phyloP scores from a whole-genome alignment of 2,888 invertebrate genomes.

The Podabrus alpinus region DNA sequence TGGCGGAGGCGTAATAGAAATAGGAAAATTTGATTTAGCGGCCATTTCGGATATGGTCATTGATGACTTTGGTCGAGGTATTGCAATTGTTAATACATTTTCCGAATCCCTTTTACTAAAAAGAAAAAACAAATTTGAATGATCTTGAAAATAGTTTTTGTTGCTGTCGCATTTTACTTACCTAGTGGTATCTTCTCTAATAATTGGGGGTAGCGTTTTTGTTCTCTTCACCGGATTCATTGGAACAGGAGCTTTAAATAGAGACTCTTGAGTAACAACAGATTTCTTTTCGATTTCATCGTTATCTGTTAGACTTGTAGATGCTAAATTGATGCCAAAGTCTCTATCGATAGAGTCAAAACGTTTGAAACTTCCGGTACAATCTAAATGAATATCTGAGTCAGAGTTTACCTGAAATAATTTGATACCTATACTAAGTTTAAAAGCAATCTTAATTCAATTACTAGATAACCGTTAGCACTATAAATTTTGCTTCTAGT shows the following conservation, averaged over 20 bases:
- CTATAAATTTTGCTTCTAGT: conserved; percentile 62
- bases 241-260: conserved; percentile 67
- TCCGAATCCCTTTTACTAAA: conserved; percentile 30
- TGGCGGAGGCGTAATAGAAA: conserved; percentile 49
- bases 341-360: conserved; percentile 68
- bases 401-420: conserved; percentile 64
- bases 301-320: conserved; percentile 49
- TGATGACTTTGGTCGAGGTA: conserved; percentile 52
- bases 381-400: conserved; percentile 65
- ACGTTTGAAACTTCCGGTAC: conserved; percentile 67
- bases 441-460: not conserved
- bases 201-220: conserved; percentile 31
- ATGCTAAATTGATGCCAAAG: conserved; percentile 57
- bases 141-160: too few species aligned
- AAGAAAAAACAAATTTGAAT: not conserved
- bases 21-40: conserved; percentile 49
- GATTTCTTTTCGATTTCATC: conserved; percentile 33
- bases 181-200: conserved; percentile 11
- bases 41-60: conserved; percentile 49
- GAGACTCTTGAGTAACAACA: conserved; percentile 34
- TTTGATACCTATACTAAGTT: not conserved
- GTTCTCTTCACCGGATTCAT: conserved; percentile 60
- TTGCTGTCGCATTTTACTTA: not conserved
- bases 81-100: conserved; percentile 50
- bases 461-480: conserved; percentile 70